Conservation (phyloP, 2,888 invertebrate genomes). For the Yponomeuta malinellus region DNA sequence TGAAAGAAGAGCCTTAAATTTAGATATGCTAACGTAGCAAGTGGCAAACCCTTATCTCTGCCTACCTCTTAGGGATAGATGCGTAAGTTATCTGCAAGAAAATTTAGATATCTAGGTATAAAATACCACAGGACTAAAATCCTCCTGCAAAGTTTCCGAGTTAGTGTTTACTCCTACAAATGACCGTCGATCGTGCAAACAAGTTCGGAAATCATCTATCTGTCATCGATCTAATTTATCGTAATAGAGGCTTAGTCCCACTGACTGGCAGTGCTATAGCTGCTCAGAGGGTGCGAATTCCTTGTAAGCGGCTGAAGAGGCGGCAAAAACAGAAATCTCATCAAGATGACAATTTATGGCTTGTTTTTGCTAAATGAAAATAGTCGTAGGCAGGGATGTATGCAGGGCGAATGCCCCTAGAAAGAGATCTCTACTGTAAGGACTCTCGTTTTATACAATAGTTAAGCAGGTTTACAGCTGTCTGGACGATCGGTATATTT, state of each 20-base stretch:
- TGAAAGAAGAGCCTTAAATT: too few relatives aligned
- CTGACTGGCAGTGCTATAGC: not conserved
- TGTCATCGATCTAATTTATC: conserved; percentile 13
- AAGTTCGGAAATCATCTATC: conserved; percentile 14
- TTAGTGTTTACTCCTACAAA: not conserved
- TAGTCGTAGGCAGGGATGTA: conserved; percentile 68
- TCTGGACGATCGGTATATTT: too few relatives aligned
- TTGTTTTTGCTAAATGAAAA: conserved; percentile 77
- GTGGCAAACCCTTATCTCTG: too few relatives aligned
- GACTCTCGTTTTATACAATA: not conserved
- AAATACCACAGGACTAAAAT: too few relatives aligned
- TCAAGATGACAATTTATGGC: conserved; percentile 77
- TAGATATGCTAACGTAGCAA: too few relatives aligned
- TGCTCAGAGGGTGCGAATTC: conserved; percentile 14
- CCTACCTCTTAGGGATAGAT: too few relatives aligned
- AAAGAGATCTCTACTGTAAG: not conserved
- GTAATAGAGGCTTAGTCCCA: not conserved
- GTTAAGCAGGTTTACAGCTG: too few relatives aligned
- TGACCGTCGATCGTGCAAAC: not conserved
- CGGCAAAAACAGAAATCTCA: conserved; percentile 74
- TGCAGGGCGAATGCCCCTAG: conserved; percentile 28
- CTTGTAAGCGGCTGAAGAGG: conserved; percentile 42
- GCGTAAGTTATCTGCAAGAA: too few relatives aligned
- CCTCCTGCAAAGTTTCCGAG: too few relatives aligned
- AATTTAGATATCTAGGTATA: too few relatives aligned